Base-by-base conservation (phyloP, 1,140 invertebrate genomes). In the Heliconius hermathena region DNA sequence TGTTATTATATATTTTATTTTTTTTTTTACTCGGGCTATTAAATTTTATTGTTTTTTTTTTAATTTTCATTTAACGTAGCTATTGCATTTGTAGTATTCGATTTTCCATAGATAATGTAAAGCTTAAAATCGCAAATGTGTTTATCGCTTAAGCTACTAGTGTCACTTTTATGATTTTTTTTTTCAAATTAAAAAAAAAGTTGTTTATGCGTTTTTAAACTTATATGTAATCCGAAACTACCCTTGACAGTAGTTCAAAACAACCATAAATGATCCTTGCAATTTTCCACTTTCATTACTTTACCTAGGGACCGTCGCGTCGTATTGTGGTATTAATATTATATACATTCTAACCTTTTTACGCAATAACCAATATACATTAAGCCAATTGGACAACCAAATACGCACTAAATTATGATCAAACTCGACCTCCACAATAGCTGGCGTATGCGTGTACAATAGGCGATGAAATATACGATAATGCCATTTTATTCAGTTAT, bases 401-500 rank as follows among this genome's bases (percentile, higher is more conserved):
- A 66, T 66, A 66, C 60, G 60, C 13, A 66, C 60, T 66, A 66
- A 66, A 66, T 26, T 66, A 66, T 38, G 36, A 75, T 60, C 49
- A 73, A 73, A 73, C 26, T 38, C 41, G 76, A 81, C 80, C 80
- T 81, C 79, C 20, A 71, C 20, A 22, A 77, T 54, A 76, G 29
- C 46, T 38, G 60, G 26, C 13, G 33, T 29, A 66, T 66, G 26
- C 26, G 57, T 41, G 73, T 73, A 81, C 81, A 82, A 82, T 82
- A 71, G 77, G 78, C 74, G 75, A 79, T 82, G 71, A 77, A 82
- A 77, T 75, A 81, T 75, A 78, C 73, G 74, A 78, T 78, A 81
- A 77, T 78, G 73, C 73, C 52, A 78, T 81, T 81, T 81, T 78
- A 72, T 81, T 81, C 54, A 16, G 36, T 41, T 78, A 78, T 78